Percentiles rank a stretch among this genome's conserved stretches.
Evolutionary conservation across 2,797 vertebrate genomes (phyloP).

Genomic region (Lophius americanus): DNA sequence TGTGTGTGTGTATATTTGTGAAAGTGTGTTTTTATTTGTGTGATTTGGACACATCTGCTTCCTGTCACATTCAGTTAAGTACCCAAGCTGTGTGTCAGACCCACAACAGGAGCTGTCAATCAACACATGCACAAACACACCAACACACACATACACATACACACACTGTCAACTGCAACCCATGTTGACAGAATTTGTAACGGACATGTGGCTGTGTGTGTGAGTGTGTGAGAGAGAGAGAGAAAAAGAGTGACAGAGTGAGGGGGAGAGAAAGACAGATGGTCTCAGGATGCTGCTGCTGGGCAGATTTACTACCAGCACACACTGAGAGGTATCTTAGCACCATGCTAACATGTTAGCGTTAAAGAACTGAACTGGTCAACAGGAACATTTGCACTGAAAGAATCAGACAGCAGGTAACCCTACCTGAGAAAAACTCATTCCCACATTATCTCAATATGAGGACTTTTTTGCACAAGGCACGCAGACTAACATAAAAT

Average conservation of each 20-base stretch:
- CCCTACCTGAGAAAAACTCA: no score
- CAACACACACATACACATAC: background rate
- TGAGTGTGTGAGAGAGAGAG: conserved; percentile 3
- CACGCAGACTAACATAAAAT: no score
- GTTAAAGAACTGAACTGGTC: no score
- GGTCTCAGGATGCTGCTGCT: conserved; percentile 10
- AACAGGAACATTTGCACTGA: no score
- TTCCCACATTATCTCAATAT: no score
- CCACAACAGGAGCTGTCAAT: conserved; percentile 14
- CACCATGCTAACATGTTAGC: no score
- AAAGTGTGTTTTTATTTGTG: conserved; percentile 4
- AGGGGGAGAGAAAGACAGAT: conserved; percentile 7
- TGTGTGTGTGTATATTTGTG: conserved; percentile 6
- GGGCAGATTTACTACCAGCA: conserved; percentile 4
- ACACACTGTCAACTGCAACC: background rate
- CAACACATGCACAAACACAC: conserved; percentile 1
- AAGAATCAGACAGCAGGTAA: no score
- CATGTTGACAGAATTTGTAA: background rate
- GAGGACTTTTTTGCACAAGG: no score
- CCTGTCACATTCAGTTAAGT: conserved; percentile 7
- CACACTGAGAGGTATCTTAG: background rate
- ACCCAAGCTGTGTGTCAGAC: conserved; percentile 1
- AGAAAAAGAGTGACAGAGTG: conserved; percentile 2
- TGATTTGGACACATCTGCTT: conserved; percentile 11
- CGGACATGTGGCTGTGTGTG: background rate